phyloP scores from a whole-genome alignment of 35 echinoderm and acorn worm genomes.

The Eucidaris tribuloides region DNA sequence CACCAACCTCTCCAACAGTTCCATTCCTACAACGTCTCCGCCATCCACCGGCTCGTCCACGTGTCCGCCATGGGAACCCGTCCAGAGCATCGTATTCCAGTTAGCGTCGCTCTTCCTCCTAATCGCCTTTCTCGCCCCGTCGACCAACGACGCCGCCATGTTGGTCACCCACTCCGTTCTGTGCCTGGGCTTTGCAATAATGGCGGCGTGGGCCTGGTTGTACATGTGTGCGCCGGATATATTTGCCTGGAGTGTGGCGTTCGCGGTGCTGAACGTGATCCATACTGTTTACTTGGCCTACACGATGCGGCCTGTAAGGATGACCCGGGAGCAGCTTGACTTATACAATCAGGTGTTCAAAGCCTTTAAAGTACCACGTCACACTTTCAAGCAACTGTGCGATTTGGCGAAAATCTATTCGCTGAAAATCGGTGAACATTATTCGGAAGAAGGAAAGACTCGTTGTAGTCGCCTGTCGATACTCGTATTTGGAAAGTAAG shows the following conservation, averaged over 20 bases:
- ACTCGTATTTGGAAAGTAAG: constrained; percentile 92
- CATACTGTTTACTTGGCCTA: constrained; percentile 59
- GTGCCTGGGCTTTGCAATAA: constrained; percentile 32
- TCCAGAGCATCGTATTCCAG: constrained; percentile 61
- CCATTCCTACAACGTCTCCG: background rate
- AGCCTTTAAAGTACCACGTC: constrained; percentile 70
- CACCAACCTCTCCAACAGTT: background rate
- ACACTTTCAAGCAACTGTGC: constrained; percentile 59
- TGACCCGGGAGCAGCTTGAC: constrained; percentile 75
- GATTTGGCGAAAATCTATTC: constrained; percentile 63
- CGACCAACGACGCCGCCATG: constrained; percentile 32
- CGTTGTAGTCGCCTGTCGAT: constrained; percentile 63
- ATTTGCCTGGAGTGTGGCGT: constrained; percentile 77
- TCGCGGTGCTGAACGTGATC: constrained; percentile 44
- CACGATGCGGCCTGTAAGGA: constrained; percentile 54
- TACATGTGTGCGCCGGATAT: constrained; percentile 76
- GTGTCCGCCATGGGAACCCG: constrained; percentile 37
- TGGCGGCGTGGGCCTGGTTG: constrained; percentile 66
- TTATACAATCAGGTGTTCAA: constrained; percentile 75
- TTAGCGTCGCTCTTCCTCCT: constrained; percentile 37
- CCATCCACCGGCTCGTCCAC: background rate
- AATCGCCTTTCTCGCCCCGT: constrained; percentile 33
- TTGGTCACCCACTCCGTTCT: constrained; percentile 46
- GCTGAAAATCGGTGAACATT: constrained; percentile 94
- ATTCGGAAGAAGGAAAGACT: constrained; percentile 85